Base-by-base conservation (phyloP, 2,888 invertebrate genomes). In the Aspidiotus rigidus region DNA sequence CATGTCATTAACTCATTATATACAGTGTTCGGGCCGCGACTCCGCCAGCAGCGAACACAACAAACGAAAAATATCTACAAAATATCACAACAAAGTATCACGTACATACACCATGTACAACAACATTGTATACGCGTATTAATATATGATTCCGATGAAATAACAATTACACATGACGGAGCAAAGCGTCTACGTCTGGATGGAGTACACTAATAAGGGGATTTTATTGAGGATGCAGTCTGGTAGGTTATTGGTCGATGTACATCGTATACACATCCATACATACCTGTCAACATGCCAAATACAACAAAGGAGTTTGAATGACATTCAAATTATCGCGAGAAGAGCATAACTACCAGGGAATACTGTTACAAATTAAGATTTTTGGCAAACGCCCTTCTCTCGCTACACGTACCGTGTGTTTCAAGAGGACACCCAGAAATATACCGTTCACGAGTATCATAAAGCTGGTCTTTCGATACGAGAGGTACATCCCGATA, bases 141-240 rank as follows among this genome's bases (percentile, higher is more conserved):
- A 28, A 28, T 28, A 28, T 28, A 28, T 28, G 28, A 62, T 44
- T 62, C 62, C 62, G 40, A 62, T 44, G 42, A 62, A 62, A 28
- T 28, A 28, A 62, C 62, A 44, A 62, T 62, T 62, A 62, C 62
- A 28, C 28, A 28, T 28, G 62, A 62, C 62, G 62, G 39, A 41
- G 28, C 28, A 28, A 28, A 28, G 62, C 62, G 62, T 62, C 62
- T 39, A 60, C 60, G 60, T 17, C 28, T 39, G 40, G 39, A 60
- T 9, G 56, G 17, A 59, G 28, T 13, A 62, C 62, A 11, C 62
- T 62, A 62, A 62, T 62, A 62, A 62, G 62, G 62, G 62, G 62
- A 62, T 62, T 62, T 62, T 62, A 62, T 28, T 62, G 62, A 62
- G 62, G 62, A 44, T 62, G 62, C 62, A 62, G 62, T 62, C 62